Conservation (phyloP, 2,113 vertebrate genomes). For the Loxodonta africana region DNA sequence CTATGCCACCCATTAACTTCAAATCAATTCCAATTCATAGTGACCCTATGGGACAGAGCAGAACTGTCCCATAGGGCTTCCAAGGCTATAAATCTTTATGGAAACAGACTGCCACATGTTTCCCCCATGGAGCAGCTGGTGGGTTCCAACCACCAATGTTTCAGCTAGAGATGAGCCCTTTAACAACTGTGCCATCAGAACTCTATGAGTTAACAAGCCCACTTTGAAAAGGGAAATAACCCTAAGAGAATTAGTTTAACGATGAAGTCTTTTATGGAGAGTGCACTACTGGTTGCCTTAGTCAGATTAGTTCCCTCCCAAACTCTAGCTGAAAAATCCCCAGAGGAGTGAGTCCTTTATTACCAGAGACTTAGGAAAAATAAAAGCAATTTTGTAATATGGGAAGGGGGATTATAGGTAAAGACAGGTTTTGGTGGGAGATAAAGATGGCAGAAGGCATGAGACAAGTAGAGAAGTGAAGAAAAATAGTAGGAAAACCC, state of each 20-base stretch:
- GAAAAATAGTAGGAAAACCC: background rate
- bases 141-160: too few relatives aligned
- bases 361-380: slow-evolving; percentile 27
- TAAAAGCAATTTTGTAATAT: background rate
- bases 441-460: background rate
- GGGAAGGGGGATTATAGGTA: background rate
- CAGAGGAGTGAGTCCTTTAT: slow-evolving; percentile 64
- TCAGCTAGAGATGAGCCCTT: too few relatives aligned
- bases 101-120: too few relatives aligned
- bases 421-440: background rate
- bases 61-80: too few relatives aligned
- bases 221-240: slow-evolving; percentile 81
- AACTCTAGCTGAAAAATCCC: slow-evolving; percentile 58
- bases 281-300: slow-evolving; percentile 2
- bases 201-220: slow-evolving; percentile 75
- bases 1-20: too few relatives aligned
- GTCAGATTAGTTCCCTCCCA: slow-evolving; percentile 69
- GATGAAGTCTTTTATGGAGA: slow-evolving; percentile 76
- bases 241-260: slow-evolving; percentile 72
- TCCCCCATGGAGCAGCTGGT: too few relatives aligned
- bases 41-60: too few relatives aligned
- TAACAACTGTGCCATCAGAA: too few relatives aligned
- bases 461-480: background rate
- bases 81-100: too few relatives aligned
- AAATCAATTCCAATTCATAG: too few relatives aligned